phyloP scores from a whole-genome alignment of 2,797 vertebrate genomes.

The Zalophus californianus region DNA sequence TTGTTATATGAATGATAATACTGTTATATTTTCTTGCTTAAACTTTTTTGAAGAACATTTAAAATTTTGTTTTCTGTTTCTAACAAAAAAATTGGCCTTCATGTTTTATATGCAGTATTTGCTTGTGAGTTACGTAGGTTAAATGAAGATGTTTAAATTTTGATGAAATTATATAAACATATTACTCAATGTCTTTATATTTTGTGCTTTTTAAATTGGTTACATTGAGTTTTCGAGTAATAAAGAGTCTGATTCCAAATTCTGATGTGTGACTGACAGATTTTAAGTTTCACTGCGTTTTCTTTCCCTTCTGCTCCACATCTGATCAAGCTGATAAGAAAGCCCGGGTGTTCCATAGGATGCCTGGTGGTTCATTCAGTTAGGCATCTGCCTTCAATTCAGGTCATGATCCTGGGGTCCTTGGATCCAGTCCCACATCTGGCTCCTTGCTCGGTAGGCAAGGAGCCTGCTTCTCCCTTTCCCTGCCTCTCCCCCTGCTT shows the following conservation, averaged over 20 bases:
- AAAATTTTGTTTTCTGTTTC: conserved; percentile 55
- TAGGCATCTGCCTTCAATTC: too few species aligned
- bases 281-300: neutral
- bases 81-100: conserved; percentile 41
- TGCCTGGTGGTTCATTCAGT: too few species aligned
- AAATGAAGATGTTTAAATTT: conserved; percentile 62
- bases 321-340: conserved; percentile 41
- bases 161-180: conserved; percentile 53
- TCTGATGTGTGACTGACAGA: conserved; percentile 46
- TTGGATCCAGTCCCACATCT: too few species aligned
- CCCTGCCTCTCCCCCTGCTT: too few species aligned
- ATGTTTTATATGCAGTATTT: conserved; percentile 61
- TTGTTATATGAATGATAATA: conserved; percentile 1
- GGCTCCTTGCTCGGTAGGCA: too few species aligned
- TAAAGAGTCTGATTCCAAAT: conserved; percentile 59
- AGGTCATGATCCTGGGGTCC: too few species aligned
- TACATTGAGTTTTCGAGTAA: conserved; percentile 52
- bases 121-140: conserved; percentile 8
- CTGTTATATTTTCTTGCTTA: conserved; percentile 44
- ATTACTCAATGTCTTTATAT: conserved; percentile 51
- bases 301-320: neutral
- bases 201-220: conserved; percentile 54
- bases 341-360: neutral
- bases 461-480: too few species aligned
- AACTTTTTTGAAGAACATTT: conserved; percentile 47